Evolutionary conservation across 2,797 vertebrate species (phyloP).

Genomic region (Myotis findleyi): DNA sequence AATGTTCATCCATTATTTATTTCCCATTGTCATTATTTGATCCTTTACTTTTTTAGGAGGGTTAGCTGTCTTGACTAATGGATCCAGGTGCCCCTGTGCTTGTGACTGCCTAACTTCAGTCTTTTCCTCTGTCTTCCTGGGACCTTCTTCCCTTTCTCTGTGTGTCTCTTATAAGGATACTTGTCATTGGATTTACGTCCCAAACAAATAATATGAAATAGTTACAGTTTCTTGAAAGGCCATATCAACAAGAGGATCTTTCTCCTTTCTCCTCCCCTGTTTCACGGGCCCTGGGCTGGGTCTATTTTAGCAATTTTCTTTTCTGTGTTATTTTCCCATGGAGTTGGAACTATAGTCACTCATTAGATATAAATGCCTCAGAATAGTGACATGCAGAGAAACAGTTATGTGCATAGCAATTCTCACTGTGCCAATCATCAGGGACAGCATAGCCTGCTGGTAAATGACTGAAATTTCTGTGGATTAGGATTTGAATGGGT

Average conservation of each 20-base stretch:
- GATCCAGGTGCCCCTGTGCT: background rate
- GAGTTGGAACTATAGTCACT: background rate
- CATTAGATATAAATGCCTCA: background rate
- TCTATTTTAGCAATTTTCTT: conserved; percentile 12
- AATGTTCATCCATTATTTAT: background rate
- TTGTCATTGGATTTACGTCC: background rate
- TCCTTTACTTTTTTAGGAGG: conserved; percentile 9
- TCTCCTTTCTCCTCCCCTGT: background rate
- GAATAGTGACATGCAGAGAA: background rate
- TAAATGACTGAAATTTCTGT: background rate
- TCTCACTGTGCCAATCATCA: background rate
- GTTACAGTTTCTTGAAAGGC: conserved; percentile 10
- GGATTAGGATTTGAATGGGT: conserved; percentile 30
- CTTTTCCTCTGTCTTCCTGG: background rate
- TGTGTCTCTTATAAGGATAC: background rate
- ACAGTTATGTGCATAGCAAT: background rate
- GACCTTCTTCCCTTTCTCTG: background rate
- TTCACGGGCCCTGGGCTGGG: background rate
- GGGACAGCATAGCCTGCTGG: background rate
- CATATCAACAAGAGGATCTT: background rate
- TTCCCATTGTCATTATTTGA: conserved; percentile 1
- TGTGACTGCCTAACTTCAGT: background rate
- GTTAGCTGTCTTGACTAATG: background rate
- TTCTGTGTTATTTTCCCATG: conserved; percentile 6
- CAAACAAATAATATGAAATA: background rate